Evolutionary conservation across 2,888 invertebrate species (phyloP).

Genomic region (Pheosia gnoma): DNA sequence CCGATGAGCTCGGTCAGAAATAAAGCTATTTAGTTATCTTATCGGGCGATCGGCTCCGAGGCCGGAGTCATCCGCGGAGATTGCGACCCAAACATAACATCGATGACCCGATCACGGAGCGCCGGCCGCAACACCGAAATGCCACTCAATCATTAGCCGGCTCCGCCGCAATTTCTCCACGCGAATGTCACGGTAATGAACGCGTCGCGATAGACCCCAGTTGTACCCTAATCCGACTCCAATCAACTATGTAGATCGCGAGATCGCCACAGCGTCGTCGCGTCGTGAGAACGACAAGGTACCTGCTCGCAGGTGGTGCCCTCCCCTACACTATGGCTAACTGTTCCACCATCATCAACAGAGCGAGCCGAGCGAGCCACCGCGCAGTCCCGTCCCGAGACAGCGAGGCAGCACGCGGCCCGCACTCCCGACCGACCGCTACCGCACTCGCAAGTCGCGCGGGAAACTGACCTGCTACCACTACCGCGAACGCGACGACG

Average conservation of each 20-base stretch:
- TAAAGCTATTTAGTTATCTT: slow-evolving; percentile 73
- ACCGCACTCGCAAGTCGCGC: slow-evolving; percentile 39
- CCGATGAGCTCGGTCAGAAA: slow-evolving; percentile 64
- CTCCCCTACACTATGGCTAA: slow-evolving; percentile 73
- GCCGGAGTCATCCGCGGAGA: slow-evolving; percentile 54
- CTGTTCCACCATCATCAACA: slow-evolving; percentile 74
- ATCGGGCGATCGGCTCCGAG: slow-evolving; percentile 60
- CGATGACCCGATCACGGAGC: slow-evolving; percentile 62
- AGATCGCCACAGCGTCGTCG: slow-evolving; percentile 64
- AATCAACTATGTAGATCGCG: slow-evolving; percentile 81
- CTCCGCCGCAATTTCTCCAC: slow-evolving; percentile 64
- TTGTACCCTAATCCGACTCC: slow-evolving; percentile 75
- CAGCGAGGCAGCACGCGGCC: slow-evolving; percentile 70
- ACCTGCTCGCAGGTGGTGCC: slow-evolving; percentile 74
- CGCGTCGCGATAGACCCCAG: slow-evolving; percentile 64
- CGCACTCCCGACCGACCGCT: slow-evolving; percentile 35
- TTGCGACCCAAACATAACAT: slow-evolving; percentile 66
- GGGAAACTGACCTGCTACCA: slow-evolving; percentile 37
- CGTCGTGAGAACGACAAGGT: slow-evolving; percentile 80
- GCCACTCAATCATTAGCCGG: slow-evolving; percentile 67
- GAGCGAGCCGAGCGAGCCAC: slow-evolving; percentile 62
- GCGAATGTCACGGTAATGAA: slow-evolving; percentile 74
- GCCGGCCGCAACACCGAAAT: slow-evolving; percentile 50
- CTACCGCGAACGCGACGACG: slow-evolving; percentile 34
- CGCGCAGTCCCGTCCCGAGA: slow-evolving; percentile 71